A percentile compares a stretch with the other conserved stretches of the same genome.
These are phyloP conservation scores for Linhomoeus sp. DNA, from an alignment of 2,888 invertebrate genomes.

Conservation along the genomic window DNA sequence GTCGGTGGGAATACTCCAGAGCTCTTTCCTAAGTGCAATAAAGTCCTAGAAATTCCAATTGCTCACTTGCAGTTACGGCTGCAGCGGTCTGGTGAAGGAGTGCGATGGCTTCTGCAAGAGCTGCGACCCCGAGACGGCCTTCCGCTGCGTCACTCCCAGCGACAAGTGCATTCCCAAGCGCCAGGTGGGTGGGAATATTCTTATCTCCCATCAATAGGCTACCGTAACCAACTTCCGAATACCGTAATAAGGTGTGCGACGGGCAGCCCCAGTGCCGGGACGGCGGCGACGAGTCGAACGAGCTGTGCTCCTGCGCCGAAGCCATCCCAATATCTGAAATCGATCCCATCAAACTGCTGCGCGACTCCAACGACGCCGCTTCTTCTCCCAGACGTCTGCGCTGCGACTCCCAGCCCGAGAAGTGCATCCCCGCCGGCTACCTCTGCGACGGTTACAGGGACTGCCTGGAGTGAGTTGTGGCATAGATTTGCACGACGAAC, in stretches of 20 bases:
- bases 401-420: background rate
- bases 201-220: background rate
- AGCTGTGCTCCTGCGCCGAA: background rate
- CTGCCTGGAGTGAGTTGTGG: background rate
- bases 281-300: background rate
- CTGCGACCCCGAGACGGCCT: constrained; percentile 1
- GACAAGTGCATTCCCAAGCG: background rate
- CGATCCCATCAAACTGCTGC: no score
- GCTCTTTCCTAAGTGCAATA: no score
- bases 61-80: no score
- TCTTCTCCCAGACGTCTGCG: no score
- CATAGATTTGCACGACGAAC: no score
- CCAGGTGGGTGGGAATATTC: background rate
- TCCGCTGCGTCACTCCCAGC: background rate
- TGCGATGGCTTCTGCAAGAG: background rate
- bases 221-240: no score
- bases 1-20: background rate
- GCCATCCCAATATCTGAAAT: background rate
- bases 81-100: background rate
- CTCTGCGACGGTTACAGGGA: background rate
- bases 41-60: no score
- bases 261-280: background rate
- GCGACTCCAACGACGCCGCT: no score
- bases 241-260: background rate
- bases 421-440: background rate